A percentile compares a stretch with the other conserved stretches of the same genome.
These are phyloP conservation scores for Amiota communis DNA, from an alignment of 2,888 invertebrate genomes.

Conservation along the genomic window DNA sequence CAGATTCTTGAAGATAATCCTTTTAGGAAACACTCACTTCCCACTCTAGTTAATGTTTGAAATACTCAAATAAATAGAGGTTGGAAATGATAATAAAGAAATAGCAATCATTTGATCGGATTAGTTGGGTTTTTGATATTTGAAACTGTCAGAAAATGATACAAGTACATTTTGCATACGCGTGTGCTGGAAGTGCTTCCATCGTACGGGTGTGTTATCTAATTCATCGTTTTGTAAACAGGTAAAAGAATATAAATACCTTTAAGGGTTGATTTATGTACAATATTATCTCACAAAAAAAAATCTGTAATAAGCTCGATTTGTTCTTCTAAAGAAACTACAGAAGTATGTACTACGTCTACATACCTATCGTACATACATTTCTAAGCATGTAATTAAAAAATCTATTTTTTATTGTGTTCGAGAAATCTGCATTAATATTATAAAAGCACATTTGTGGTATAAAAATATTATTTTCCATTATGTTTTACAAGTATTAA, in stretches of 20 bases:
- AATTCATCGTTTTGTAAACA: constrained; percentile 52
- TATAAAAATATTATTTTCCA: not conserved
- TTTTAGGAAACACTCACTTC: constrained; percentile 3
- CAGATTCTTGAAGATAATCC: not conserved
- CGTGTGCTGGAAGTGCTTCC: constrained; percentile 46
- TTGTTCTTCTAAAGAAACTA: no score
- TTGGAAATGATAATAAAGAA: constrained; percentile 29
- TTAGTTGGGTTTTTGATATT: constrained; percentile 53
- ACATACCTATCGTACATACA: no score
- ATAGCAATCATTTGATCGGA: constrained; percentile 70
- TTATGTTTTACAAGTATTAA: no score
- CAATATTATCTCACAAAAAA: no score
- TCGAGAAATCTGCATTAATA: no score
- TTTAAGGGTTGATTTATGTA: constrained; percentile 12
- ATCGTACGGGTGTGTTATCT: constrained; percentile 33
- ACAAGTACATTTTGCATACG: constrained; percentile 48
- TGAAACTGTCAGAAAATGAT: constrained; percentile 33
- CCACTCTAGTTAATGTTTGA: constrained; percentile 4
- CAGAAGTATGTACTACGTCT: no score
- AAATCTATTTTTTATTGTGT: no score
- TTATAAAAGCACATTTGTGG: not conserved
- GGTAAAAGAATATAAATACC: constrained; percentile 48
- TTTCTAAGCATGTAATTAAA: no score
- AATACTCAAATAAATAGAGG: constrained; percentile 11
- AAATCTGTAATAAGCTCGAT: no score